Conservation (phyloP, 1,140 invertebrate genomes). For the Himalopsyche phryganea region DNA sequence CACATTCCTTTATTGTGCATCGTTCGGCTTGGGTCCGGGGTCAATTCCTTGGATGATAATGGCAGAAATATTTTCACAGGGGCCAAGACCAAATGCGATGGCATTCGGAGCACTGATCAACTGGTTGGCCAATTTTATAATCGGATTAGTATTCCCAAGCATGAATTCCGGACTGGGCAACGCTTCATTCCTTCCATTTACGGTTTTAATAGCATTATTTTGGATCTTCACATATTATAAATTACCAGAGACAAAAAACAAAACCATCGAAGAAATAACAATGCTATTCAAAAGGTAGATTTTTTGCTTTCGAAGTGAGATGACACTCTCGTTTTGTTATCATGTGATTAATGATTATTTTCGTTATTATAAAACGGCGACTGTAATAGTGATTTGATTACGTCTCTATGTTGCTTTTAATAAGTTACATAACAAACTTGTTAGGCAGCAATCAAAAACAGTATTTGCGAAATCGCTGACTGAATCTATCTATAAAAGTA, state of each 20-base stretch:
- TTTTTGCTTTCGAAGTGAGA: too few species aligned
- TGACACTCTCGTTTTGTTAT: too few species aligned
- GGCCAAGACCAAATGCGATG: conserved; percentile 88
- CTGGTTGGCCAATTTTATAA: conserved; percentile 92
- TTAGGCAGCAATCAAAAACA: too few species aligned
- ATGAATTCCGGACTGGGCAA: conserved; percentile 78
- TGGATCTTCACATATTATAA: conserved; percentile 96
- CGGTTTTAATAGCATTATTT: conserved; percentile 86
- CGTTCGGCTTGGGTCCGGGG: conserved; percentile 89
- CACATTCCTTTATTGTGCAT: conserved; percentile 84
- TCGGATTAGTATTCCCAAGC: conserved; percentile 83
- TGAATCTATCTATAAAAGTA: too few species aligned
- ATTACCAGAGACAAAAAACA: conserved; percentile 97
- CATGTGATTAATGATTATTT: background rate
- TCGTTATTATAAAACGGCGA: background rate
- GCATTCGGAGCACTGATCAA: conserved; percentile 92
- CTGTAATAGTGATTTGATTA: too few species aligned
- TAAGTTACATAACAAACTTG: too few species aligned
- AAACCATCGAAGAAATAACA: conserved; percentile 94
- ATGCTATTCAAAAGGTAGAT: conserved; percentile 65
- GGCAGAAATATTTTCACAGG: conserved; percentile 92
- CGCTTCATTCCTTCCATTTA: conserved; percentile 95
- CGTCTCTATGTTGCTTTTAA: too few species aligned
- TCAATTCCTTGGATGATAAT: conserved; percentile 98
- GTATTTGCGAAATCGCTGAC: too few species aligned